Percentiles rank a stretch among this genome's conserved stretches.
phyloP scores from a whole-genome alignment of 2,797 vertebrate species.

The Synaphobranchus kaupii region DNA sequence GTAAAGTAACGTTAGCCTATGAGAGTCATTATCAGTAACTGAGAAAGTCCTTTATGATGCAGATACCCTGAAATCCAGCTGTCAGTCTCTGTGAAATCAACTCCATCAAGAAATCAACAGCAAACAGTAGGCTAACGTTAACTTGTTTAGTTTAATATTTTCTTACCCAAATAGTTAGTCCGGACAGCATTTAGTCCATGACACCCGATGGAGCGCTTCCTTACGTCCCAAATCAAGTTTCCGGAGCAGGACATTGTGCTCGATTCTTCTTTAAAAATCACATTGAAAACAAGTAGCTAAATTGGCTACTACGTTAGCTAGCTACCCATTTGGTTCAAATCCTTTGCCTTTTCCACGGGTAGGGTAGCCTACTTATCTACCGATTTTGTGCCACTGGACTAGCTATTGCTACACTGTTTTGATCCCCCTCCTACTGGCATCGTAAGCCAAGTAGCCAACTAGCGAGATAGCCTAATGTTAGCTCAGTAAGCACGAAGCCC shows the following conservation, averaged over 20 bases:
- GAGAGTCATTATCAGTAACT: no score
- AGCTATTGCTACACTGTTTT: conserved; percentile 12
- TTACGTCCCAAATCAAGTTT: conserved; percentile 96
- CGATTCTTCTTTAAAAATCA: background rate
- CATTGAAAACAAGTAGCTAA: background rate
- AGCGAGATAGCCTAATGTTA: background rate
- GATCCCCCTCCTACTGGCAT: conserved; percentile 45
- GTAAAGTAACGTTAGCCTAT: no score
- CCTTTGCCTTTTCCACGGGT: background rate
- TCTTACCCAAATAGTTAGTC: conserved; percentile 93
- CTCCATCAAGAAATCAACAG: background rate
- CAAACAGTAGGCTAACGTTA: background rate
- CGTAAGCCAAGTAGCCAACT: background rate
- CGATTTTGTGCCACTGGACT: background rate
- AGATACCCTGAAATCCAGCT: background rate
- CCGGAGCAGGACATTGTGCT: conserved; percentile 88
- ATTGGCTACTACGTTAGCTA: background rate
- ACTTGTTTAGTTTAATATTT: background rate
- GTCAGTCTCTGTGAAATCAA: background rate
- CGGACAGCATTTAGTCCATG: conserved; percentile 85
- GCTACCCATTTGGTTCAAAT: background rate
- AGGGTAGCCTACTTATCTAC: background rate
- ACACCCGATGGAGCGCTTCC: conserved; percentile 88
- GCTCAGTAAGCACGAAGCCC: background rate
- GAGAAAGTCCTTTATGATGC: background rate